A percentile compares a stretch with the other conserved stretches of the same genome.
phyloP scores from a whole-genome alignment of 2,888 invertebrate species.

The Theretra japonica region DNA sequence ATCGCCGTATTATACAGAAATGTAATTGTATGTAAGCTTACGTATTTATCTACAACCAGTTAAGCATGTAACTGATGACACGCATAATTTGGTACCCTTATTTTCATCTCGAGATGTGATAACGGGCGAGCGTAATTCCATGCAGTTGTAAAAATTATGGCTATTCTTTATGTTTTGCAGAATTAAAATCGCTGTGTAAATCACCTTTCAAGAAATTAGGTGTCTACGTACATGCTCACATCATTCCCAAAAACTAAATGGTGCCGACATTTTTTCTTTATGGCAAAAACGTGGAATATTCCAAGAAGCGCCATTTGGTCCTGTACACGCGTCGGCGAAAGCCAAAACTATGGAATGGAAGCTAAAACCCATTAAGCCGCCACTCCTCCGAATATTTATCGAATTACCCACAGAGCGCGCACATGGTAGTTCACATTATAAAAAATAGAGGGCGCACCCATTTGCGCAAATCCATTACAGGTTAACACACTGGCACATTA shows the following conservation, averaged over 20 bases:
- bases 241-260: not conserved
- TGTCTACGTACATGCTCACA: not conserved
- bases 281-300: not conserved
- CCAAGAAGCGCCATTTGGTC: not conserved
- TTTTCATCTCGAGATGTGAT: too few species aligned
- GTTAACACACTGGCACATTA: not conserved
- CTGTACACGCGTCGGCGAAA: not conserved
- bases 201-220: not conserved
- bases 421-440: not conserved
- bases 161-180: too few species aligned
- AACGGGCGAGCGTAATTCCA: too few species aligned
- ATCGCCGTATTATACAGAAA: too few species aligned
- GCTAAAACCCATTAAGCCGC: constrained; percentile 1
- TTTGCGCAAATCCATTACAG: not conserved
- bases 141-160: too few species aligned
- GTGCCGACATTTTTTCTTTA: not conserved
- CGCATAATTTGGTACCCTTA: too few species aligned
- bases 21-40: too few species aligned
- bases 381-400: constrained; percentile 4
- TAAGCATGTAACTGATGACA: too few species aligned
- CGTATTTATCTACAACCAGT: too few species aligned
- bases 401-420: not conserved
- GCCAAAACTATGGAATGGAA: not conserved
- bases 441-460: not conserved
- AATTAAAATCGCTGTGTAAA: too few species aligned